Evolutionary conservation across 2,113 vertebrate species (phyloP).

Genomic region (Dipodomys merriami): DNA sequence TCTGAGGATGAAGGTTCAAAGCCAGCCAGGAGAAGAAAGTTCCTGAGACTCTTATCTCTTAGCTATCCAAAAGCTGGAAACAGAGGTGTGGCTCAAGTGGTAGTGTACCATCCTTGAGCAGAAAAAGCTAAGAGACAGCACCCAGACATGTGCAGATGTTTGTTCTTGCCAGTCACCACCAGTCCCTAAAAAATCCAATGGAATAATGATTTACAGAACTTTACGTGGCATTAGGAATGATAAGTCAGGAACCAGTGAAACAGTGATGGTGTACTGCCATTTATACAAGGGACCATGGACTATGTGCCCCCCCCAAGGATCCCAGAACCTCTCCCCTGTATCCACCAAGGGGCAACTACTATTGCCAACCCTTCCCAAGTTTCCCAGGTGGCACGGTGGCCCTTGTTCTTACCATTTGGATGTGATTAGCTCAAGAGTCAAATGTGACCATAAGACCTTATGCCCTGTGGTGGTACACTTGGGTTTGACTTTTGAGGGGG

Average conservation of each 20-base stretch:
- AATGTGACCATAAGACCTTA: background rate
- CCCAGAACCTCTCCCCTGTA: background rate
- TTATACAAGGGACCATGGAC: background rate
- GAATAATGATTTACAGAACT: background rate
- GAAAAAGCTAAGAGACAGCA: too few species aligned
- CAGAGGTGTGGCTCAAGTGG: too few species aligned
- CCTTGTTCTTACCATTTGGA: background rate
- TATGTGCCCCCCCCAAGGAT: background rate
- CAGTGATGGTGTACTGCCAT: too few species aligned
- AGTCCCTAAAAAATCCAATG: background rate
- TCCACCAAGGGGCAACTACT: too few species aligned
- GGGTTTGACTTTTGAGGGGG: background rate
- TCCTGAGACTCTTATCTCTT: too few species aligned
- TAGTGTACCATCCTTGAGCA: too few species aligned
- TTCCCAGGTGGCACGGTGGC: background rate
- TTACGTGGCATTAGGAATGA: background rate
- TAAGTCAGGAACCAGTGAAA: background rate
- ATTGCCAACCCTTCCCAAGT: too few species aligned
- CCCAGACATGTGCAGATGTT: background rate
- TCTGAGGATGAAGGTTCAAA: too few species aligned
- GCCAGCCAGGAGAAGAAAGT: too few species aligned
- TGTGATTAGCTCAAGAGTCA: background rate
- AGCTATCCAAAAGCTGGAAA: too few species aligned
- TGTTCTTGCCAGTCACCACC: background rate
- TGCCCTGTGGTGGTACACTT: too few species aligned